Evolutionary conservation across 2,113 vertebrate genomes (phyloP).

Genomic region (Ramphastos sulfuratus): DNA sequence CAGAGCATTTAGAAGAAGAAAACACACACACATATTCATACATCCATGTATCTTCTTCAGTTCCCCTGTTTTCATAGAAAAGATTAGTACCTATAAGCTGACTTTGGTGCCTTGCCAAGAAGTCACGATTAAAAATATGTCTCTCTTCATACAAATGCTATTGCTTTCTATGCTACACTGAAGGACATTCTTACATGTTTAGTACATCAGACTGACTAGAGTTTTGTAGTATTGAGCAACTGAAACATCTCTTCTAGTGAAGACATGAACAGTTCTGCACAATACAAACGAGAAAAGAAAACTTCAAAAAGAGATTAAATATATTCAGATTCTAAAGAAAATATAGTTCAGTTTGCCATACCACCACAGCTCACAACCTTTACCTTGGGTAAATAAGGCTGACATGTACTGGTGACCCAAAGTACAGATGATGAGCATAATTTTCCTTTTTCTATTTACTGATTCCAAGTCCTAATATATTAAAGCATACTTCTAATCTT

Average conservation of each 20-base stretch:
- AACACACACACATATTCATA: background rate
- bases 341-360: background rate
- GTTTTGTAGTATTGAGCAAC: rapidly evolving
- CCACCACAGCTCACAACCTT: background rate
- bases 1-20: background rate
- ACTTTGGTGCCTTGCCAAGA: background rate
- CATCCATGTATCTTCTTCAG: background rate
- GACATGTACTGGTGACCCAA: background rate
- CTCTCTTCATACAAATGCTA: background rate
- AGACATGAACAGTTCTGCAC: background rate
- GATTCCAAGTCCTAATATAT: background rate
- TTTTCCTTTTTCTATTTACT: background rate
- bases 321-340: background rate
- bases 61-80: background rate
- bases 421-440: rapidly evolving
- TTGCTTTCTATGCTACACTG: background rate
- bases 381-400: rapidly evolving
- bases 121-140: background rate
- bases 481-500: background rate
- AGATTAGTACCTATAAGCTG: background rate
- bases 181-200: background rate
- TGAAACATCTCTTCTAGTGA: background rate
- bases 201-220: background rate
- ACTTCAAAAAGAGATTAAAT: background rate
- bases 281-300: background rate